Evolutionary conservation across 2,113 vertebrate species (phyloP).

Genomic region (Aphyosemion australe): DNA sequence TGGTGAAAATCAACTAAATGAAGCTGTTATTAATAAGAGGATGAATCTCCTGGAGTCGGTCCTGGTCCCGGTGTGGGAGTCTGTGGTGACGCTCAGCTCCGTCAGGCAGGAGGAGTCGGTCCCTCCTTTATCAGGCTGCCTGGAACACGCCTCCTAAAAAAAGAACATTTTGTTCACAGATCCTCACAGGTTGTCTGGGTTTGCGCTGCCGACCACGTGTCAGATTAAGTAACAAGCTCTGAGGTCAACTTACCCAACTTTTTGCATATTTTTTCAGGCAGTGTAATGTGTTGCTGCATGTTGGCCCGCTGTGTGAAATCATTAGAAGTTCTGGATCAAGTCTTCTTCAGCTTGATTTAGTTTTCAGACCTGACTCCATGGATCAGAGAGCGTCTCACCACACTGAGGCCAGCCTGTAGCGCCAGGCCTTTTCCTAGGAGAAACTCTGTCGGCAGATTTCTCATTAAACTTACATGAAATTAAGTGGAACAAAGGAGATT

Average conservation of each 20-base stretch:
- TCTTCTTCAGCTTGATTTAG: neutral
- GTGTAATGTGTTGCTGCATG: slow-evolving; percentile 14
- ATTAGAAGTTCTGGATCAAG: neutral
- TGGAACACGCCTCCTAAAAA: slow-evolving; percentile 67
- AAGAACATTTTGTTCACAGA: slow-evolving; percentile 79
- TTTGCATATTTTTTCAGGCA: slow-evolving; percentile 41
- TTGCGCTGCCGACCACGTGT: slow-evolving; percentile 66
- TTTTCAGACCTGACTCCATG: neutral
- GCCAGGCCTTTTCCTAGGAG: too few species aligned
- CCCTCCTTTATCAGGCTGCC: slow-evolving; percentile 43
- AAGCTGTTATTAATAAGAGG: too few species aligned
- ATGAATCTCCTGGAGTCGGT: too few species aligned
- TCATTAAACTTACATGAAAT: too few species aligned
- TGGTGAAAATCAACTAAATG: too few species aligned
- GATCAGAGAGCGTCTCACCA: too few species aligned
- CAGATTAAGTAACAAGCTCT: slow-evolving; percentile 66
- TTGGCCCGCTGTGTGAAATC: neutral
- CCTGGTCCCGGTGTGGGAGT: too few species aligned
- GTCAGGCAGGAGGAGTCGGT: slow-evolving; percentile 34
- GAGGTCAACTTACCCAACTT: slow-evolving; percentile 52
- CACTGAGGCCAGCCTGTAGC: too few species aligned
- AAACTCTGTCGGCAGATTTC: too few species aligned
- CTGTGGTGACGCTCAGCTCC: neutral
- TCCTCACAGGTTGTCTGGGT: slow-evolving; percentile 63
- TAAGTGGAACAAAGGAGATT: too few species aligned